These are phyloP conservation scores for Rhodinocichla rosea DNA, from an alignment of 2,113 vertebrate species.

Conservation along the genomic window DNA sequence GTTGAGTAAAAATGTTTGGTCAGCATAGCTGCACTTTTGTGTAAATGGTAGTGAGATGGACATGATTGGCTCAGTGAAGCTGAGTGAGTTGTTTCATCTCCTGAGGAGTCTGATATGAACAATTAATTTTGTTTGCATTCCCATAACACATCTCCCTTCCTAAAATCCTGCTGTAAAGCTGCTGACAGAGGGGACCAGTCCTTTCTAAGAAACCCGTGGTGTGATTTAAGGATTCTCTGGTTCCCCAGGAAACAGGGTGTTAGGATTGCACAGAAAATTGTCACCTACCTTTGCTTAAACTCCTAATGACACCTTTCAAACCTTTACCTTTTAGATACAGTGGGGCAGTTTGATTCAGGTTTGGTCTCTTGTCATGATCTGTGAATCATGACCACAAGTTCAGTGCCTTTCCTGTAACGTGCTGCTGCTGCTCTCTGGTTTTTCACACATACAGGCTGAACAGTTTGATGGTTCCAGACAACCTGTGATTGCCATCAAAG, in stretches of 20 bases:
- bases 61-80: not conserved
- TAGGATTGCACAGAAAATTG: not conserved
- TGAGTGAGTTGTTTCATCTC: not conserved
- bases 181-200: not conserved
- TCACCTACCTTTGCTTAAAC: not conserved
- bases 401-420: not conserved
- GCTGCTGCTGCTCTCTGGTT: constrained; percentile 2
- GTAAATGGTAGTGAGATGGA: not conserved
- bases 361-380: not conserved
- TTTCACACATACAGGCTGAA: constrained; percentile 81
- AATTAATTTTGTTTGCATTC: not conserved
- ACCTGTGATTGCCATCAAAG: constrained; percentile 92
- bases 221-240: not conserved
- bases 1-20: not conserved
- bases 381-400: not conserved
- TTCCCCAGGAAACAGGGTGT: not conserved
- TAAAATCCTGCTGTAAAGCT: not conserved
- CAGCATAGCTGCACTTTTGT: not conserved
- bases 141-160: not conserved
- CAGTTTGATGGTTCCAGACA: constrained; percentile 91
- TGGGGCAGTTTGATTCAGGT: not conserved
- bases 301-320: not conserved
- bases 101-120: not conserved
- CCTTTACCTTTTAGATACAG: not conserved
- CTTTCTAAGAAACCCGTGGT: not conserved